These are phyloP conservation scores for Aphrocallistes beatrix DNA, from an alignment of 37 sponge, comb jelly and placozoan species.

Conservation along the genomic window DNA sequence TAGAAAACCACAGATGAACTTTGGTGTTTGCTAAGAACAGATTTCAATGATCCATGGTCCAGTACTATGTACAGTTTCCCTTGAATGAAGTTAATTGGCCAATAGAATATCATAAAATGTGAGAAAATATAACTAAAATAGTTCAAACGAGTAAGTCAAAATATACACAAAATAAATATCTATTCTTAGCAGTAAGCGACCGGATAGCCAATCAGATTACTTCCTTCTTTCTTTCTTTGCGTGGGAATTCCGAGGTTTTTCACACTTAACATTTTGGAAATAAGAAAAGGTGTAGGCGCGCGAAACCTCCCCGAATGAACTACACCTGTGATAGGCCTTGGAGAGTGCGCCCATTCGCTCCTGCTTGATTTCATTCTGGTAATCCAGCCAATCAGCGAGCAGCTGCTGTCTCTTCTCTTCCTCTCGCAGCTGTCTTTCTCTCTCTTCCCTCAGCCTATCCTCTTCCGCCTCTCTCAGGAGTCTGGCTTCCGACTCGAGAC, in stretches of 20 bases:
- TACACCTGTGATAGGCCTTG: background rate
- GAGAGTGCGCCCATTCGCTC: background rate
- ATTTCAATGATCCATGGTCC: too few relatives aligned
- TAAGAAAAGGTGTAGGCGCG: background rate
- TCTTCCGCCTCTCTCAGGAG: background rate
- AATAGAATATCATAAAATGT: too few relatives aligned
- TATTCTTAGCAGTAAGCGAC: too few relatives aligned
- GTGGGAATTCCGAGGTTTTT: background rate
- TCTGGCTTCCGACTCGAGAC: background rate
- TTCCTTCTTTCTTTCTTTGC: background rate
- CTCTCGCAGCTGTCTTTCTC: background rate
- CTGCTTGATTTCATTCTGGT: background rate
- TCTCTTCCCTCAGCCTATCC: background rate
- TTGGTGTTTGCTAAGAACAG: too few relatives aligned
- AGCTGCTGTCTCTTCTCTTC: background rate
- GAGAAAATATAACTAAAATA: background rate
- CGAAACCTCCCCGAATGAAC: background rate
- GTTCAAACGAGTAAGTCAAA: background rate
- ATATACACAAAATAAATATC: background rate
- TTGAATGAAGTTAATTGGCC: too few relatives aligned
- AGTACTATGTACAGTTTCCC: too few relatives aligned
- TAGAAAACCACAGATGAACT: too few relatives aligned
- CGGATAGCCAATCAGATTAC: background rate
- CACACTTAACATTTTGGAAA: background rate
- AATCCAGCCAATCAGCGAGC: background rate